These are phyloP conservation scores for Pandion haliaetus DNA, from an alignment of 2,113 vertebrate genomes.

Conservation along the genomic window DNA sequence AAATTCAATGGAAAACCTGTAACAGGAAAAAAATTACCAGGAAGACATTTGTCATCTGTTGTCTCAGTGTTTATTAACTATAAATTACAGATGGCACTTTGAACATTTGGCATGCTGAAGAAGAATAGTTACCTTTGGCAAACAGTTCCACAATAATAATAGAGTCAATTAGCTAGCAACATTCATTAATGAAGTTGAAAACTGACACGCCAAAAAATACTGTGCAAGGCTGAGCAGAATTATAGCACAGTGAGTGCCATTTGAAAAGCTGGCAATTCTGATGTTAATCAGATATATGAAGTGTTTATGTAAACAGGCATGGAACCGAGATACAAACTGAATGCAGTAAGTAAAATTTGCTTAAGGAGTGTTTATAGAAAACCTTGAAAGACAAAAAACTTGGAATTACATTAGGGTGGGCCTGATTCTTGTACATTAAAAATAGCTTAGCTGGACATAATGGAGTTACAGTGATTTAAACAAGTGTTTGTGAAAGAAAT, in stretches of 20 bases:
- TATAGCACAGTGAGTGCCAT: background rate
- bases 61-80: slow-evolving; percentile 16
- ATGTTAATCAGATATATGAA: background rate
- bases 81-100: slow-evolving; percentile 18
- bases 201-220: slow-evolving; percentile 10
- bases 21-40: background rate
- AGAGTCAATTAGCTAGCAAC: slow-evolving; percentile 19
- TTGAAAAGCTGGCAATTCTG: background rate
- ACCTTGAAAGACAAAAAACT: background rate
- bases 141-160: background rate
- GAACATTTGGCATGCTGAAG: slow-evolving; percentile 1
- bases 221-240: background rate
- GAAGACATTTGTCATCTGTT: slow-evolving; percentile 31
- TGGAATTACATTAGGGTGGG: background rate
- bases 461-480: background rate
- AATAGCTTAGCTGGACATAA: background rate
- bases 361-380: background rate
- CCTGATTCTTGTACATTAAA: background rate
- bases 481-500: background rate
- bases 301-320: background rate
- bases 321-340: background rate
- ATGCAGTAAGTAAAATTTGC: background rate
- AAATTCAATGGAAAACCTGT: background rate
- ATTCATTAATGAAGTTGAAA: slow-evolving; percentile 34
- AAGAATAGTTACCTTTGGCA: slow-evolving; percentile 29